Base-by-base conservation (phyloP, 2,888 invertebrate genomes). In the Eristalinus aeneus region DNA sequence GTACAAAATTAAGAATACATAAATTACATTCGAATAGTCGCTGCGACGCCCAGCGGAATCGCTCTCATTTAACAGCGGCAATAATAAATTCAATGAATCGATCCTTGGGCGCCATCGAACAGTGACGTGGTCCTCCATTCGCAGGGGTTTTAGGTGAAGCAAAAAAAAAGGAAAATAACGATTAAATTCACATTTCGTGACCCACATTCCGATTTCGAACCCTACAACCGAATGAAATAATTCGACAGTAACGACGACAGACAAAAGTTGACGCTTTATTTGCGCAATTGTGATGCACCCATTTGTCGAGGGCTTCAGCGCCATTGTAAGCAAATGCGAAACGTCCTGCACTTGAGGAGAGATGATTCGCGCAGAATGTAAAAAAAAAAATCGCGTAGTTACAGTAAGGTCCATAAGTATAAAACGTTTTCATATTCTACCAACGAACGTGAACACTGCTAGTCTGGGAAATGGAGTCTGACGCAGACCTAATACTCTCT, bases 71-170 rank as follows among this genome's bases (percentile, higher is more conserved):
- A 65, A 76, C 60, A 74, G 16, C 31, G 31, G 72, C 81, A 73
- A 81, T 77, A 85, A 81, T 85, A 85, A 85, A 85, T 85, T 81
- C 39, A 81, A 65, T 58, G 72, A 73, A 81, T 85, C 76, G 85
- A 81, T 76, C 58, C 46, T 76, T 31, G 31, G 46, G 22, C 34
- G 46, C 74, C 39, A 64, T 60, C 68, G n/a, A 53, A 39, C 54
- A 32, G 22, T 53, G 34, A 6, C 16, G 12, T 60, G 22, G 22
- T 16, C 12, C 31, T 46, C 39, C 31, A 32, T 20, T 64, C 8
- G 36, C 6, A 1, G 22, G 34, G 10, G 69, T 69, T 22, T 77
- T 34, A 20, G 60, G 16, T 36, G 53, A 34, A 56, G 39, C 31
- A 31, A 75, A 71, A 74, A 12, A 5, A 39, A 39, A 46, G 16